Evolutionary conservation across 2,113 vertebrate species (phyloP).

Genomic region (Lanius ludovicianus): DNA sequence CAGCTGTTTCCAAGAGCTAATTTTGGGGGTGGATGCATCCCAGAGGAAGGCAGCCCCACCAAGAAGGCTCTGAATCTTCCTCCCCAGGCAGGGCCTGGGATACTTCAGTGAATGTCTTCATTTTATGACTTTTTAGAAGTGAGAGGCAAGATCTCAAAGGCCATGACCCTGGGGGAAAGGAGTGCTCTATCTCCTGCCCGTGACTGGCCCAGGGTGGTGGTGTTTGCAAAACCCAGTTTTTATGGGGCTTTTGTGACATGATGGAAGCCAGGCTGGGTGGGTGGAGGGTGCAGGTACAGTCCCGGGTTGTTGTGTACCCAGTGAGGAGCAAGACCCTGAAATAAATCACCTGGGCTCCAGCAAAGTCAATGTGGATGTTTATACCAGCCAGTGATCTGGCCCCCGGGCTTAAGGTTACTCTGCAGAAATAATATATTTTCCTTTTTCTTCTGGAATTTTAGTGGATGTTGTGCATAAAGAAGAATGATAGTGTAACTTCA

Average conservation of each 20-base stretch:
- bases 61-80: neutral
- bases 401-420: neutral
- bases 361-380: neutral
- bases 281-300: neutral
- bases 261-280: neutral
- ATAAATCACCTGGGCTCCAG: neutral
- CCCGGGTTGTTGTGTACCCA: neutral
- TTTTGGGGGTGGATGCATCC: neutral
- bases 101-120: neutral
- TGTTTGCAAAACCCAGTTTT: conserved; percentile 43
- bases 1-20: neutral
- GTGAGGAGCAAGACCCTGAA: neutral
- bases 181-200: conserved; percentile 7
- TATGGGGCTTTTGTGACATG: conserved; percentile 46
- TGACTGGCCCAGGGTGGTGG: conserved; percentile 26
- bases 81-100: neutral
- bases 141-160: neutral
- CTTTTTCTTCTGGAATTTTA: neutral
- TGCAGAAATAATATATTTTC: neutral
- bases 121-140: conserved; percentile 42
- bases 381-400: neutral
- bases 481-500: neutral
- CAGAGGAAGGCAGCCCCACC: neutral
- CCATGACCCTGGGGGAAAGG: conserved; percentile 25
- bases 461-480: neutral